Percentiles rank a stretch among this genome's conserved stretches.
Evolutionary conservation across 1,140 invertebrate species (phyloP).

Genomic region (Listronotus oregonensis): DNA sequence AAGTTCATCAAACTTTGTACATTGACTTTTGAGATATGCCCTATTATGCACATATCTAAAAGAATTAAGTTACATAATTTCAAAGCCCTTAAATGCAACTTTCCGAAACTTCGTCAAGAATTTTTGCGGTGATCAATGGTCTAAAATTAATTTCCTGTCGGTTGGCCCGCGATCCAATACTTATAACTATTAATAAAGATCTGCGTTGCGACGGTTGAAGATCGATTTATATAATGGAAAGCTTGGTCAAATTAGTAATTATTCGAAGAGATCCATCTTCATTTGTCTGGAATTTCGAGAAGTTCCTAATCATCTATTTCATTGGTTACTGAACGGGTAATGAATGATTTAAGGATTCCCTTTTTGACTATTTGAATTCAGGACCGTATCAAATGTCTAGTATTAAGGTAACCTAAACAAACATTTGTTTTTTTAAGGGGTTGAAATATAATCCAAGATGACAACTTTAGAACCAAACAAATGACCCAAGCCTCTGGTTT

Average conservation of each 20-base stretch:
- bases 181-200: conserved; percentile 47
- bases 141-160: conserved; percentile 27
- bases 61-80: too few relatives aligned
- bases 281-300: conserved; percentile 54
- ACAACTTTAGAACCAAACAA: too few relatives aligned
- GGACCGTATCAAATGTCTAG: conserved; percentile 9
- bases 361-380: conserved; percentile 18
- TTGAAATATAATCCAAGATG: too few relatives aligned
- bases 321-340: conserved; percentile 57
- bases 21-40: too few relatives aligned
- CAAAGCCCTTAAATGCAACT: too few relatives aligned
- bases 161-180: conserved; percentile 36
- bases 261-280: conserved; percentile 55
- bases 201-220: conserved; percentile 32
- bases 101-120: conserved; percentile 1
- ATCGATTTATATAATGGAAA: conserved; percentile 45
- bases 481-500: too few relatives aligned
- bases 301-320: conserved; percentile 57
- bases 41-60: too few relatives aligned
- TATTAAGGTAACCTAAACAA: conserved; percentile 17
- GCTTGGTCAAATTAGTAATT: conserved; percentile 57
- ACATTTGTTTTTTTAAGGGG: too few relatives aligned
- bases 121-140: conserved; percentile 22
- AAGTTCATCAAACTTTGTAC: too few relatives aligned
- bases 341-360: conserved; percentile 54